A percentile compares a stretch with the other conserved stretches of the same genome.
phyloP scores from a whole-genome alignment of 2,797 vertebrate genomes.

The Gymnodraco acuticeps region DNA sequence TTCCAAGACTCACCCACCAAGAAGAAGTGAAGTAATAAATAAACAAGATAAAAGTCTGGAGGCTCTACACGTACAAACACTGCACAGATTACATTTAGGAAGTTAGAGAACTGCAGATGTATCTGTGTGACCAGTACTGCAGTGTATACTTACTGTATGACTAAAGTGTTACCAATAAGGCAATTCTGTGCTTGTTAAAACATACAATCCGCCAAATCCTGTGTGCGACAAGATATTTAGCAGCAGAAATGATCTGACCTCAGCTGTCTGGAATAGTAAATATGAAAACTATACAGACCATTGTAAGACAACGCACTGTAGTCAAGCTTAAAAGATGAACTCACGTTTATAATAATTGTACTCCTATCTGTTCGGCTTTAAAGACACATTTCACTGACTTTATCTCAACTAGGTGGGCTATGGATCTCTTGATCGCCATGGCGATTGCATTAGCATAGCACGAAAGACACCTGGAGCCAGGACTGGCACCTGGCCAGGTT shows the following conservation, averaged over 20 bases:
- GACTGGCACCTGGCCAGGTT: conserved; percentile 27
- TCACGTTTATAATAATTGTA: conserved; percentile 24
- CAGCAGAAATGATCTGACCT: background rate
- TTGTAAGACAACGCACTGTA: background rate
- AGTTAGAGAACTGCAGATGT: background rate
- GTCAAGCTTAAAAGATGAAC: conserved; percentile 24
- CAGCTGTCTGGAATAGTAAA: background rate
- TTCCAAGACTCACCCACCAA: conserved; percentile 10
- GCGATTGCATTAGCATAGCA: conserved; percentile 57
- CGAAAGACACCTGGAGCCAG: conserved; percentile 50
- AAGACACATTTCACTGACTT: conserved; percentile 30
- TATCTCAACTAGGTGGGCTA: conserved; percentile 11
- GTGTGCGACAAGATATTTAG: background rate
- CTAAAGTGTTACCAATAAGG: conserved; percentile 5
- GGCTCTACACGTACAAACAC: background rate
- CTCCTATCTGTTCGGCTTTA: conserved; percentile 29
- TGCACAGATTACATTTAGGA: background rate
- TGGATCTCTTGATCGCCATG: conserved; percentile 58
- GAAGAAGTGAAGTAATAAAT: background rate
- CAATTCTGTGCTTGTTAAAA: background rate
- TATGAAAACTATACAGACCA: background rate
- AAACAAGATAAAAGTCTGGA: background rate
- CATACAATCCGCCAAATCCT: background rate
- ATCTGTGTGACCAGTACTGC: background rate
- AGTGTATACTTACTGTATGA: background rate